A percentile compares a stretch with the other conserved stretches of the same genome.
phyloP scores from a whole-genome alignment of 2,888 invertebrate species.

The Leptinotarsa peninsularis region DNA sequence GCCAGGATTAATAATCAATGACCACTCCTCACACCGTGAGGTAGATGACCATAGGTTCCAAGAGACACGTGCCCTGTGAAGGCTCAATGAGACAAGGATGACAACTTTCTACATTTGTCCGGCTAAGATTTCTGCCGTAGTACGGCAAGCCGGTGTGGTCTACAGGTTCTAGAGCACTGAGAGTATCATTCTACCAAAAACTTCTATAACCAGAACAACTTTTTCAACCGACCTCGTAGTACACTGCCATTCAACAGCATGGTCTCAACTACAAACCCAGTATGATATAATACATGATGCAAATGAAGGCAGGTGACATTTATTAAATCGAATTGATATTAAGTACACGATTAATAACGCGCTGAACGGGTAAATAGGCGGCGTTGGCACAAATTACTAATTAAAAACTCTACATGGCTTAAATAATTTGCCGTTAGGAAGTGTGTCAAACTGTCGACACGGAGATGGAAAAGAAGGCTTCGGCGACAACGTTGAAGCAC shows the following conservation, averaged over 20 bases:
- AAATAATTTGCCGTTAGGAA: slow-evolving; percentile 16
- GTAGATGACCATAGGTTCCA: no score
- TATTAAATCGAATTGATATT: slow-evolving; percentile 12
- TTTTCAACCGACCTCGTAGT: no score
- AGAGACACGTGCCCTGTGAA: no score
- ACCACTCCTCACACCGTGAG: no score
- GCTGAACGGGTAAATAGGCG: slow-evolving; percentile 5
- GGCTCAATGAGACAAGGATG: no score
- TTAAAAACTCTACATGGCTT: slow-evolving; percentile 3
- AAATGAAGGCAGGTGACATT: slow-evolving; percentile 16
- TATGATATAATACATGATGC: background rate
- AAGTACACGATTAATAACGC: slow-evolving; percentile 11
- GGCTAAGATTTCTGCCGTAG: no score
- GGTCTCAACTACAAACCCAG: background rate
- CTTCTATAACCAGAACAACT: no score
- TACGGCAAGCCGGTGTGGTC: no score
- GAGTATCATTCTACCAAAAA: no score
- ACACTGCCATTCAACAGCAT: background rate
- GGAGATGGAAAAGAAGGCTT: background rate
- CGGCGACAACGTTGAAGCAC: background rate
- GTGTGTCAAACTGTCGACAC: slow-evolving; percentile 5
- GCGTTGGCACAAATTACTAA: slow-evolving; percentile 17
- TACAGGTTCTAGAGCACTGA: no score
- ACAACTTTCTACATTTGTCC: no score
- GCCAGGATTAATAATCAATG: no score